Evolutionary conservation across 2,888 invertebrate species (phyloP), one percentile per base, ranked within the genome.

Genomic region (Abscondita cerata): DNA sequence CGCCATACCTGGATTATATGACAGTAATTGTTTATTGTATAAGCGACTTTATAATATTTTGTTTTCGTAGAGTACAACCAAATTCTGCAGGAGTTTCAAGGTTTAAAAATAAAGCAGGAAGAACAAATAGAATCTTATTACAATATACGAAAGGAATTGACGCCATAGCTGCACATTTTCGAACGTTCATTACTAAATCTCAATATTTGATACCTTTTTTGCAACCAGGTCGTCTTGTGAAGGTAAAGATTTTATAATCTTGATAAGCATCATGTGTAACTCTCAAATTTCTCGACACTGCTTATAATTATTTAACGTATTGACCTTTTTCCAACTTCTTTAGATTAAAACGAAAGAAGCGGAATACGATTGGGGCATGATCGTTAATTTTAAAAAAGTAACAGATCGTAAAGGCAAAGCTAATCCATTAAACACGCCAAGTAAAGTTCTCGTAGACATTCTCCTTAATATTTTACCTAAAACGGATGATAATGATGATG

Each of bases 321-420:
- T 25, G 25, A 25, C 25, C 25, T 25, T n/a, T n/a, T n/a, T n/a
- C n/a, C 25, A 25, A 4, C 25, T 25, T 25, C 6, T 25, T 25
- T 69, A 93, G 91, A 86, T 94, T 2, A 91, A 93, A 81, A 91
- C 91, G 69, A 91, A 90, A 44, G 88, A 88, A 33, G 86, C 91
- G 68, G 92, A 94, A 74, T 98, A 95, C 79, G 98, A 96, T 72
- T 99, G 99, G 98, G 97, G 97, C 9, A 92, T 95, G 48, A 89
- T 99, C 53, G 88, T 99, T 1, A 96, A 96, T 81, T 96, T 95
- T 76, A 91, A 92, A 73, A 81, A 80, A 68, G 73, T 76, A 1
- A 66, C 71, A 9, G 72, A 78, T 50, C 67, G 70, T 36, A 73
- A 70, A 53, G 68, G 67, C 4, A 73, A 72, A 66, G 78, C 80